Evolutionary conservation across 2,888 invertebrate species (phyloP).

Genomic region (Hylaea fasciaria): DNA sequence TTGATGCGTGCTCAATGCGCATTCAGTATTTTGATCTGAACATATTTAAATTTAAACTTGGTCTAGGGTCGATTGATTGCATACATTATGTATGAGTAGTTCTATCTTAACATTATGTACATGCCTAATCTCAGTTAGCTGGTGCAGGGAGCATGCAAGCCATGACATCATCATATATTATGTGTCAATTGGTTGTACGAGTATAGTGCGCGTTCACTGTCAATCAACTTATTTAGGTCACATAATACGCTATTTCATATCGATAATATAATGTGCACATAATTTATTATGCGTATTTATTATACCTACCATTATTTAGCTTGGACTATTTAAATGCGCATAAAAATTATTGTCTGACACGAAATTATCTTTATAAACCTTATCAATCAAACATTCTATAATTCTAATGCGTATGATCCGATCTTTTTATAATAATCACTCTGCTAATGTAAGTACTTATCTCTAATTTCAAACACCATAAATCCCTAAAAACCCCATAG

Average conservation of each 20-base stretch:
- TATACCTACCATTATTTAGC: too few relatives aligned
- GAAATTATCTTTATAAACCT: too few relatives aligned
- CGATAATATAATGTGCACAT: background rate
- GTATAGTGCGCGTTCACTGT: constrained; percentile 2
- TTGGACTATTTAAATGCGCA: too few relatives aligned
- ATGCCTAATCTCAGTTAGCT: background rate
- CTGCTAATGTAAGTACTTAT: too few relatives aligned
- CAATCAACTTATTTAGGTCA: constrained; percentile 8
- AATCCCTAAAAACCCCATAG: too few relatives aligned
- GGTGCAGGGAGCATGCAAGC: background rate
- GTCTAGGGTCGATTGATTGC: too few relatives aligned
- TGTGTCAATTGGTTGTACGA: constrained; percentile 4
- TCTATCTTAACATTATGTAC: background rate
- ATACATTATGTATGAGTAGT: background rate
- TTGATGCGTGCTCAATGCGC: constrained; percentile 37
- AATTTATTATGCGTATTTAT: background rate
- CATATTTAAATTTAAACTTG: too few relatives aligned
- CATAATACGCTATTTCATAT: background rate
- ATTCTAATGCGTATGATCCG: too few relatives aligned
- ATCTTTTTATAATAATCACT: too few relatives aligned
- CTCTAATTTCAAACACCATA: too few relatives aligned
- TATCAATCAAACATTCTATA: too few relatives aligned
- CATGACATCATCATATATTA: constrained; percentile 4
- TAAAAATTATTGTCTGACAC: too few relatives aligned
- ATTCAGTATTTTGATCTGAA: background rate